phyloP scores from a whole-genome alignment of 2,888 invertebrate species.

The Cantharis nigra region DNA sequence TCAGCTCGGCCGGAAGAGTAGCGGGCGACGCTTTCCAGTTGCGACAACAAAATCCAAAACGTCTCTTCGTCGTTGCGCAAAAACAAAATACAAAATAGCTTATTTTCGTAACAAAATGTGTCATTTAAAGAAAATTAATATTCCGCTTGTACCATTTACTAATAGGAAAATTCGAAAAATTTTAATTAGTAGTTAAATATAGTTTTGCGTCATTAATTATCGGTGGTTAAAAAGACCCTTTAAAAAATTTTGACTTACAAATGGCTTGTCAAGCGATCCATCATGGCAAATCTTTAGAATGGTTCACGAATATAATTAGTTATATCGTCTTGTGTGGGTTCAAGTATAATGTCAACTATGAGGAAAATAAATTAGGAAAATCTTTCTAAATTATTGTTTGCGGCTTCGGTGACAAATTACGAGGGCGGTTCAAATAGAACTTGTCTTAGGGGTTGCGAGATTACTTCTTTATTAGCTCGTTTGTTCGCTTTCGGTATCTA shows the following conservation, averaged over 20 bases:
- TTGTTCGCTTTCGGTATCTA: neutral
- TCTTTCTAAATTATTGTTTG: constrained; percentile 17
- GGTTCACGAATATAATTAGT: constrained; percentile 33
- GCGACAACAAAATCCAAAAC: neutral
- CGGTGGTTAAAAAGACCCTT: constrained; percentile 31
- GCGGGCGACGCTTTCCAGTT: neutral
- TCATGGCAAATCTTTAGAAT: constrained; percentile 29
- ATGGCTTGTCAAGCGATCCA: constrained; percentile 32
- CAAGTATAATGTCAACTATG: constrained; percentile 31
- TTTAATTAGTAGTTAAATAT: constrained; percentile 38
- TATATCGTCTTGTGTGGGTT: constrained; percentile 35
- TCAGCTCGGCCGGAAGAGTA: neutral
- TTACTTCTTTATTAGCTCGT: neutral
- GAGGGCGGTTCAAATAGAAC: neutral
- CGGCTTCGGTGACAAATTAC: neutral
- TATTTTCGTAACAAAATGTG: constrained; percentile 13
- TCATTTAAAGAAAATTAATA: constrained; percentile 23
- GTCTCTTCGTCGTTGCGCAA: neutral
- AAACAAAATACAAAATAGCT: neutral
- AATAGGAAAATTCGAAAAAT: constrained; percentile 29
- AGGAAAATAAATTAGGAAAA: constrained; percentile 11
- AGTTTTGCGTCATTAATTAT: constrained; percentile 36
- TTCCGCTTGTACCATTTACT: constrained; percentile 5
- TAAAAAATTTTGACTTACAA: constrained; percentile 31
- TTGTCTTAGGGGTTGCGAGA: neutral